Evolutionary conservation across 2,888 invertebrate species (phyloP), one percentile per base, ranked within the genome.

Genomic region (Corythucha ciliata): DNA sequence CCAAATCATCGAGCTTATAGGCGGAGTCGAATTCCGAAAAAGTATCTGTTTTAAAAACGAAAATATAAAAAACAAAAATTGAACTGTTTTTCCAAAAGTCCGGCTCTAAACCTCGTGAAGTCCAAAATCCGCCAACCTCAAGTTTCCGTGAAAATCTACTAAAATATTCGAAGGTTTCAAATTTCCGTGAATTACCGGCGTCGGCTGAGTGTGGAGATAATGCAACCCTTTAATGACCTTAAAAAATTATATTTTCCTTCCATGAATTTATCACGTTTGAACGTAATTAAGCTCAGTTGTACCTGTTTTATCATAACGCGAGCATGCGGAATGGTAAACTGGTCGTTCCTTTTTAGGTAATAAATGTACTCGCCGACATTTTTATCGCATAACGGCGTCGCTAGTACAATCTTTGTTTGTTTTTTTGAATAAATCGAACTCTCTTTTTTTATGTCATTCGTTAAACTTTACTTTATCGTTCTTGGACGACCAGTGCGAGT

Each of bases 81-180:
- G 29, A 10, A 10, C n/a, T 29, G 8, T 29, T 29, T 29, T 29
- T 29, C n/a, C 8, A 29, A 8, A n/a, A 10, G 29, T 10, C 8
- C 29, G 29, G 8, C 16, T 12, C 8, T 40, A 52, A 58, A 69
- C 69, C 61, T 67, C 64, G 52, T 67, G 64, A 22, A 70, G 63
- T 16, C 71, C 71, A 60, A 70, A 70, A 58, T 71, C 71, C 3
- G 69, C 68, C 27, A 71, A 58, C 50, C 66, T 63, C 10, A 70
- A 61, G 14, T 61, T 61, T 3, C 70, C 70, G 48, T 63, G 59
- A 10, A 66, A 61, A 57, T 70, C 69, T 4, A 70, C 61, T 21
- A 71, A 64, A 47, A 70, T 64, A 60, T 71, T 70, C 4, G 67
- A 66, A n/a, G 70, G 70, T 57, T 71, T 71, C 42, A 71, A 60